Evolutionary conservation across 2,888 invertebrate genomes (phyloP), one percentile per base, ranked within the genome.

Genomic region (Bembecia ichneumoniformis): DNA sequence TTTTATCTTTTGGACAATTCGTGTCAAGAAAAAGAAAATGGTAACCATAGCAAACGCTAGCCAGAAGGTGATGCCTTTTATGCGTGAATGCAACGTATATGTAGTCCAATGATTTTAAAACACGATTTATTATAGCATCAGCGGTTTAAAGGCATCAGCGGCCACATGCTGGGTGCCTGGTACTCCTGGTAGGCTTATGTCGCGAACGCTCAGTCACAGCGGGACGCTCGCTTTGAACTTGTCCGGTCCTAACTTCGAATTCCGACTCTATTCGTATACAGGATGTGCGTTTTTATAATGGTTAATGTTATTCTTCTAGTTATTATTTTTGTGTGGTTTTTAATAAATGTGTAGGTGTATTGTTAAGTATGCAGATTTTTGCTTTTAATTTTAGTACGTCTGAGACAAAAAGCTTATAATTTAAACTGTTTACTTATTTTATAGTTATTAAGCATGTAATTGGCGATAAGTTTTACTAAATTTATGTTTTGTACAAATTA

Each of bases 91-190:
- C 28, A 28, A 28, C 28, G 0, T 28, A 28, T 28, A 28, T 28
- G 28, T 28, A 28, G 28, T 28, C 28, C 28, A 28, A 28, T 28
- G 68, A 68, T 67, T 73, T 74, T 71, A 68, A 72, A 72, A 72
- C 66, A 63, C 63, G 71, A 82, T 82, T 79, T 81, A 81, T 77
- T 55, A 63, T 62, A 58, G 59, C 66, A 66, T 67, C 68, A 66
- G 63, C 66, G 61, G 62, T 64, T 68, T 65, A 66, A 63, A 63
- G 62, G 61, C 66, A 52, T 55, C 20, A 20, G 20, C 63, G 62
- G 64, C 64, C 67, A 71, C 76, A 68, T 61, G 71, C 67, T 68
- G 71, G 59, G 69, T 51, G 54, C 51, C 53, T 59, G 69, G 69
- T 53, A 59, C 60, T 61, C 69, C 66, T 68, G 66, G 72, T 72